phyloP scores from a whole-genome alignment of 92 coral and sea anemone genomes.

The Scolanthus callimorphus region DNA sequence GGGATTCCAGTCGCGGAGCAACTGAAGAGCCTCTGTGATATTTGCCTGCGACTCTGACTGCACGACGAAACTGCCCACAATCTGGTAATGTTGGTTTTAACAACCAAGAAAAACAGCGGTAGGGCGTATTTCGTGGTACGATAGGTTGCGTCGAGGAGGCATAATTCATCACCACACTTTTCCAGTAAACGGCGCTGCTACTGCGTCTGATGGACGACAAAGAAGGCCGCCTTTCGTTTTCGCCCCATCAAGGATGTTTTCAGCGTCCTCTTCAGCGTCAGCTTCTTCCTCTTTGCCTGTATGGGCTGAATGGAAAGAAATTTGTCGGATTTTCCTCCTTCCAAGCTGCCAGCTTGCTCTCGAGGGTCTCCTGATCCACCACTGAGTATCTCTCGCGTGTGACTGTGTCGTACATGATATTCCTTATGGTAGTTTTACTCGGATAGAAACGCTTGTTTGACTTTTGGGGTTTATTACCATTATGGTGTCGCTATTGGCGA shows the following conservation, averaged over 20 bases:
- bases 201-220: conserved; percentile 43
- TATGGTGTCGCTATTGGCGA: too few relatives aligned
- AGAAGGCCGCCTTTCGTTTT: too few relatives aligned
- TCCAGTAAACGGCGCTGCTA: conserved; percentile 34
- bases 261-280: neutral
- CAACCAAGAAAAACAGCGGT: conserved; percentile 52
- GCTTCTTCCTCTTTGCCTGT: too few relatives aligned
- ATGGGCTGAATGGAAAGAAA: conserved; percentile 13
- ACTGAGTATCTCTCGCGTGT: conserved; percentile 8
- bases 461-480: too few relatives aligned
- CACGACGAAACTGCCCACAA: conserved; percentile 31
- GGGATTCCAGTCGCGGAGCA: conserved; percentile 41
- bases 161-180: conserved; percentile 31
- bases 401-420: conserved; percentile 38
- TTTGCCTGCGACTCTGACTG: conserved; percentile 25
- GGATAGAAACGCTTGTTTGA: conserved; percentile 35
- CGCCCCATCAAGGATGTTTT: too few relatives aligned
- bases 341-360: conserved; percentile 24
- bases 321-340: conserved; percentile 19
- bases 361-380: conserved; percentile 31
- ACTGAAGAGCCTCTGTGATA: conserved; percentile 38
- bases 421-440: conserved; percentile 6
- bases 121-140: conserved; percentile 43
- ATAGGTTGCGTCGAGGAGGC: conserved; percentile 59
- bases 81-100: conserved; percentile 53